These are phyloP conservation scores for Python bivittatus DNA, from an alignment of 2,113 vertebrate genomes.

Conservation along the genomic window DNA sequence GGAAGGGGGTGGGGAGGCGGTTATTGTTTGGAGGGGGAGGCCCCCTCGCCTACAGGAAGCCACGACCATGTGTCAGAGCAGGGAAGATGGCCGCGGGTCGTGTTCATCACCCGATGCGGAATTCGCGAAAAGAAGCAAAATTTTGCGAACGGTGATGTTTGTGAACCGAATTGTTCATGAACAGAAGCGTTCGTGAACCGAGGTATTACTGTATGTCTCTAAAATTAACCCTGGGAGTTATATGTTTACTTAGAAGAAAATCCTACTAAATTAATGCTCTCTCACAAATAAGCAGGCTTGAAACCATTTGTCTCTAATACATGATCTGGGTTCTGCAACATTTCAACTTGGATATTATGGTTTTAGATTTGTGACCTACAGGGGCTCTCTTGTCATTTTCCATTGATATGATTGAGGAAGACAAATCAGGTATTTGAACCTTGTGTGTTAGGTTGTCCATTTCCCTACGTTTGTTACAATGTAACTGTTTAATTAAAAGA, in stretches of 20 bases:
- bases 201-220: too few species aligned
- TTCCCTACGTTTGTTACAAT: not conserved
- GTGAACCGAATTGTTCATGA: too few species aligned
- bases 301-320: not conserved
- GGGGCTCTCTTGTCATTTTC: not conserved
- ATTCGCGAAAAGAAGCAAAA: too few species aligned
- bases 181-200: too few species aligned
- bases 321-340: not conserved
- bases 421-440: not conserved
- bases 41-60: too few species aligned
- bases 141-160: too few species aligned
- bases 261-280: not conserved
- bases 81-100: too few species aligned
- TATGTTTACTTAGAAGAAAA: not conserved
- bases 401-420: not conserved
- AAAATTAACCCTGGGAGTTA: not conserved
- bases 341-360: not conserved
- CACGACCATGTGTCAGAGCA: too few species aligned
- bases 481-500: not conserved
- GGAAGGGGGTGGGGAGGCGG: too few species aligned
- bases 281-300: not conserved
- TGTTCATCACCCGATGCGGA: too few species aligned
- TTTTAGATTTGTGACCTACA: not conserved
- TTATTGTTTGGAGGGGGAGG: too few species aligned
- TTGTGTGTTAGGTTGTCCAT: not conserved